phyloP scores from a whole-genome alignment of 2,888 invertebrate genomes.

The Dastarcus helophoroides region DNA sequence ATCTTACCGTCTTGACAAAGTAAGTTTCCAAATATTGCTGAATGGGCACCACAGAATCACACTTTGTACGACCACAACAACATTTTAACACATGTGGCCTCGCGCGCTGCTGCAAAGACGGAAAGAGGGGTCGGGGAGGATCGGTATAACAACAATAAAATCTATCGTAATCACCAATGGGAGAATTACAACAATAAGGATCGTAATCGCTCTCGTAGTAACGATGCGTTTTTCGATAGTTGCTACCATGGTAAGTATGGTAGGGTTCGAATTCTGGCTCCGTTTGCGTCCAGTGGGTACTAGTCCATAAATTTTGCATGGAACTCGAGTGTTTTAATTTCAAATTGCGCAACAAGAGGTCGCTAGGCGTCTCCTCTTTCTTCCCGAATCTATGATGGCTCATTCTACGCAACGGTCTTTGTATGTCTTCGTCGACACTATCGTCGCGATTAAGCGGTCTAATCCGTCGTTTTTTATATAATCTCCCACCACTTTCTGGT shows the following conservation, averaged over 20 bases:
- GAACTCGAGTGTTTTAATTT: constrained; percentile 36
- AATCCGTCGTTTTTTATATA: too few relatives aligned
- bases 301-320: constrained; percentile 30
- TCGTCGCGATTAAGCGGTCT: too few relatives aligned
- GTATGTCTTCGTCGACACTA: too few relatives aligned
- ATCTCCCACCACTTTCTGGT: too few relatives aligned
- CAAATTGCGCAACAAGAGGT: constrained; percentile 24
- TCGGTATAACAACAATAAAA: too few relatives aligned
- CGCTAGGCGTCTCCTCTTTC: constrained; percentile 24
- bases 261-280: constrained; percentile 25
- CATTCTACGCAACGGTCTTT: too few relatives aligned
- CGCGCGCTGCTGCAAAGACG: not conserved
- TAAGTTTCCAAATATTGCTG: constrained; percentile 35
- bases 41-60: constrained; percentile 32
- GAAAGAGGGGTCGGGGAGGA: constrained; percentile 4
- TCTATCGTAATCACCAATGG: too few relatives aligned
- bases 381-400: not conserved
- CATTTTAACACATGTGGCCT: too few relatives aligned
- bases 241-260: constrained; percentile 35
- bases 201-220: not conserved
- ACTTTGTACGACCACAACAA: constrained; percentile 27
- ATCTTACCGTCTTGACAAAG: constrained; percentile 34
- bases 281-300: constrained; percentile 11
- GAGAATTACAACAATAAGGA: too few relatives aligned
- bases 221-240: constrained; percentile 10